Percentiles rank a stretch among this genome's conserved stretches.
Conservation (phyloP, 2,888 invertebrate genomes). For the Celastrina argiolus region DNA sequence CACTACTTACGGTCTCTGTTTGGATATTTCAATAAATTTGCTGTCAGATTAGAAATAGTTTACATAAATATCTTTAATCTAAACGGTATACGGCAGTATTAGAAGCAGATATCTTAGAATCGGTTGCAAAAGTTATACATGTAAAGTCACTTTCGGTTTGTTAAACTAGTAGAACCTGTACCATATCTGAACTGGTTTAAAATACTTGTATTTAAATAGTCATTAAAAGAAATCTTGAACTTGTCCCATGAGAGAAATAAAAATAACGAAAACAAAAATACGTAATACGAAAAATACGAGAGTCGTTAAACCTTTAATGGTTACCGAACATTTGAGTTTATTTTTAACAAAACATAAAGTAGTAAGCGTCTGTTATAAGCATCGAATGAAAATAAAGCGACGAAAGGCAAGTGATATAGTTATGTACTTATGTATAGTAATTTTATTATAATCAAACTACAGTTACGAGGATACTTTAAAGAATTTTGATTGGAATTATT, state of each 20-base stretch:
- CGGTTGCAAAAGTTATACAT: neutral
- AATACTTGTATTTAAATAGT: constrained; percentile 11
- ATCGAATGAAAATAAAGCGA: too few relatives aligned
- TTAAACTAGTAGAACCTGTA: neutral
- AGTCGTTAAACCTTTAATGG: neutral
- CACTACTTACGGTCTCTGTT: neutral
- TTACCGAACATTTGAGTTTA: neutral
- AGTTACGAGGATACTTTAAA: neutral
- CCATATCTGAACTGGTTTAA: neutral
- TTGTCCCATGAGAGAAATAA: constrained; percentile 9
- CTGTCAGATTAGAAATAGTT: neutral
- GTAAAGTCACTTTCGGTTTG: neutral
- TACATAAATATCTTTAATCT: neutral
- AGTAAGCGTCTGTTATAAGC: too few relatives aligned
- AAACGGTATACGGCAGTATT: neutral
- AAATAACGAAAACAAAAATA: constrained; percentile 6
- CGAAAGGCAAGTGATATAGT: too few relatives aligned
- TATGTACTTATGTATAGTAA: too few relatives aligned
- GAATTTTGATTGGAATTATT: neutral
- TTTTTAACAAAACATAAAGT: neutral
- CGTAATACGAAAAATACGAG: too few relatives aligned
- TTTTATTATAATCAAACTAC: too few relatives aligned
- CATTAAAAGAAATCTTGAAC: constrained; percentile 14
- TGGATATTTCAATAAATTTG: constrained; percentile 1
- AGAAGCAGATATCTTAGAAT: too few relatives aligned